phyloP scores from a whole-genome alignment of 2,113 vertebrate genomes.

The Silurus glanis region DNA sequence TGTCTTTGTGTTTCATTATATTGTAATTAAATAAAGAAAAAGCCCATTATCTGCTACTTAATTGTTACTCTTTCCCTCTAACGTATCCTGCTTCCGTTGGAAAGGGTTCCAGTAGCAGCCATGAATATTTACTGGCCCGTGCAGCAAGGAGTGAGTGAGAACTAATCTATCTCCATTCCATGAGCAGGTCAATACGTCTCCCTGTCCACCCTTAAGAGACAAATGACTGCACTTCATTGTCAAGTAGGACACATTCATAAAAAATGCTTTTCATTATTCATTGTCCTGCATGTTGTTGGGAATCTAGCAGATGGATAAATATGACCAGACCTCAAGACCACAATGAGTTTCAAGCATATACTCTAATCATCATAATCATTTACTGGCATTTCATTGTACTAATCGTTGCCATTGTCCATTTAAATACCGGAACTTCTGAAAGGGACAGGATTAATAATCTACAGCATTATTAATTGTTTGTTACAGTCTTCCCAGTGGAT shows the following conservation, averaged over 20 bases:
- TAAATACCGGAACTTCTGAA: constrained; percentile 3
- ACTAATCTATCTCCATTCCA: constrained; percentile 41
- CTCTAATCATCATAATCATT: background rate
- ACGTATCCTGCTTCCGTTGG: constrained; percentile 13
- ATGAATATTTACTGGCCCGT: constrained; percentile 40
- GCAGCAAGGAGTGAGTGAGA: constrained; percentile 26
- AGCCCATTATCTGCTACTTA: constrained; percentile 4
- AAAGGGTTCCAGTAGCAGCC: constrained; percentile 8
- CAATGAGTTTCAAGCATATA: background rate
- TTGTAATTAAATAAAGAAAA: constrained; percentile 16
- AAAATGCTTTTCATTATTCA: constrained; percentile 58
- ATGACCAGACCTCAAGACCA: background rate
- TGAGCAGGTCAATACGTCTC: constrained; percentile 61
- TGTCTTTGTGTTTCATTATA: constrained; percentile 13
- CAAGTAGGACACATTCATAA: constrained; percentile 62
- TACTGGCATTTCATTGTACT: background rate
- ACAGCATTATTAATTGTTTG: constrained; percentile 3
- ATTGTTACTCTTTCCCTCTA: constrained; percentile 7
- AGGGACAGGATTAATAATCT: constrained; percentile 3
- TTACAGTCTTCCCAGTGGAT: background rate
- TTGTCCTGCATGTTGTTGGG: constrained; percentile 50
- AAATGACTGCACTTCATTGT: constrained; percentile 60
- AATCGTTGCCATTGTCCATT: background rate
- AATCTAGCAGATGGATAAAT: constrained; percentile 53
- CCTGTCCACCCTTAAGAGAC: constrained; percentile 64